Evolutionary conservation across 2,888 invertebrate genomes (phyloP).

Genomic region (Erpobdella octoculata): DNA sequence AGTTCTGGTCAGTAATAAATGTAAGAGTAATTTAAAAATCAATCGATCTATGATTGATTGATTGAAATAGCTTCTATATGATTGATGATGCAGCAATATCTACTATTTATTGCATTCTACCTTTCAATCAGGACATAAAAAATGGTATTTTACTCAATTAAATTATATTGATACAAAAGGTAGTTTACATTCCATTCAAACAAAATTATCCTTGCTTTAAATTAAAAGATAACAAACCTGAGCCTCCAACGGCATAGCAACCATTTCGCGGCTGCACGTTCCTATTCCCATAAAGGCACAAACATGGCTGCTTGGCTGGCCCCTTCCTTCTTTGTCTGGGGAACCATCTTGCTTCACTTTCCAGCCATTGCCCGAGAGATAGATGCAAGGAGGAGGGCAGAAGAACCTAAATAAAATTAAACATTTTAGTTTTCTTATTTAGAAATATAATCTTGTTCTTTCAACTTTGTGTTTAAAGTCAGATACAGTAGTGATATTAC

Average conservation of each 20-base stretch:
- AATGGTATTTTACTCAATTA: too few relatives aligned
- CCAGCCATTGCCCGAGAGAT: constrained; percentile 97
- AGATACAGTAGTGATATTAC: not conserved
- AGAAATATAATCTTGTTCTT: not conserved
- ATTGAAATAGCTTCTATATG: not conserved
- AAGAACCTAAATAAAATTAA: constrained; percentile 64
- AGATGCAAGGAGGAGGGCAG: constrained; percentile 98
- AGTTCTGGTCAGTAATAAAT: constrained; percentile 67
- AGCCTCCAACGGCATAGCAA: constrained; percentile 91
- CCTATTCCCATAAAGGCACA: constrained; percentile 94
- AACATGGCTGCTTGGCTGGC: constrained; percentile 57
- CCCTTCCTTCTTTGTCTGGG: constrained; percentile 60
- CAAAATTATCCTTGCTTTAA: too few relatives aligned
- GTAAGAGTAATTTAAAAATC: too few relatives aligned
- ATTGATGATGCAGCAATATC: too few relatives aligned
- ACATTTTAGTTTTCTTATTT: not conserved
- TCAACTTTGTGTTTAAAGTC: constrained; percentile 20
- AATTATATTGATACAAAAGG: too few relatives aligned
- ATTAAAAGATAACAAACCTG: too few relatives aligned
- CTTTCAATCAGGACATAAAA: too few relatives aligned
- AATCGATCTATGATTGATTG: too few relatives aligned
- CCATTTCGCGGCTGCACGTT: constrained; percentile 96
- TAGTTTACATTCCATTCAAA: too few relatives aligned
- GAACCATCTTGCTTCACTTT: constrained; percentile 85
- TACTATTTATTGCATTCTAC: too few relatives aligned